Base-by-base conservation (phyloP, 2,797 vertebrate genomes). In the Sphenopsis melanotis region DNA sequence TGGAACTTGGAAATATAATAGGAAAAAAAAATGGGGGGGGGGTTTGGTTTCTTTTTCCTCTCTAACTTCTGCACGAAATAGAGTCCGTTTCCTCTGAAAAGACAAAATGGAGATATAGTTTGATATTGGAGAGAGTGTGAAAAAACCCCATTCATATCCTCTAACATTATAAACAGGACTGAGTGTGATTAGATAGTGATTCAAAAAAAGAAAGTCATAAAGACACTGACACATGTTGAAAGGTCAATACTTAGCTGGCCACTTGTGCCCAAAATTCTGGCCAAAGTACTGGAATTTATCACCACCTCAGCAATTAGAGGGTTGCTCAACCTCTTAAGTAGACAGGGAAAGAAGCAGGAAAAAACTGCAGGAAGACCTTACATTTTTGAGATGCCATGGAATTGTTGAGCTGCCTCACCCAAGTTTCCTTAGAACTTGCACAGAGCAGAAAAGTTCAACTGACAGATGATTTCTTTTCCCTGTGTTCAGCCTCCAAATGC, bases 361-460 rank as follows among this genome's bases (percentile, higher is more conserved):
- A 90, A 90, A 83, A 93, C 89, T 88, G 93, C 92, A 91, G 55
- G 69, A 81, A 88, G 94, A 92, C 94, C 94, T 96, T 83, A 63
- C 69, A 92, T 93, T 92, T 95, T 72, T 95, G 72, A 93, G 63
- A 89, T 91, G 89, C 41, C 66, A 82, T 4, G 1, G 50, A 86
- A 72, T 36, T 76, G 69, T 37, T 83, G 76, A 81, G 37, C 65
- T 83, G 50, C 57, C 65, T 91, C 93, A 66, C 65, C 72, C 84
- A 69, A 64, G 55, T 83, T 97, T 96, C 93, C 94, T 91, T 50
- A 41, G 36, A 83, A 69, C 34, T 41, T 76, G 27, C 44, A 91
- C 81, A 76, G 44, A 92, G 32, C 79, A 81, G 63, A 55, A 49
- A 92, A 95, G 52, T 95, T 92, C 89, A 92, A 14, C 34, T 23